Evolutionary conservation across 2,797 vertebrate genomes (phyloP), one percentile per base, ranked within the genome.

Genomic region (Spinibarbus caldwelli): DNA sequence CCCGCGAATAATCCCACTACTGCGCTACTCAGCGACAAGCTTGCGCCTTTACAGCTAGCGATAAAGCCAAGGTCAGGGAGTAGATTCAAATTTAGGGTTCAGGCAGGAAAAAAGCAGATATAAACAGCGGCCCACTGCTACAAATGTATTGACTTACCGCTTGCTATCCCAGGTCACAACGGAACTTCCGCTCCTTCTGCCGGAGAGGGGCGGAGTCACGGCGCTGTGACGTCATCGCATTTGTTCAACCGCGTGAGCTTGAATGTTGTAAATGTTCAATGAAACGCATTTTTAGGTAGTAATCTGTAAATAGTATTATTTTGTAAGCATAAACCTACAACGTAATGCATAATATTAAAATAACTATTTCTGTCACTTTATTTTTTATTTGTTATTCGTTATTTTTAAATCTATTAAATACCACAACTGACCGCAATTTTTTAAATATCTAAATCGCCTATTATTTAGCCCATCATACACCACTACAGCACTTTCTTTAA

Each of bases 131-230:
- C 92, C 93, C 90, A 72, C 38, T 75, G 8, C 73, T 10, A 89
- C 34, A 90, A 77, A 93, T 83, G 66, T 89, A 91, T 88, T 86
- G 92, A 95, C 95, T 96, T 92, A 95, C 95, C 95, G 91, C 90
- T 94, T 88, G 93, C 94, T 94, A 92, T 94, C 93, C 93, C 93
- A 93, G 93, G 93, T 95, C 93, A 92, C 92, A 93, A 90, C 94
- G 93, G 93, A 94, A 95, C 94, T 96, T 95, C 95, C 95, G 94
- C 90, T 94, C 89, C 91, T 92, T 88, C 86, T 91, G 85, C 86
- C 87, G 85, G 85, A 89, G 88, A 87, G 90, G 90, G 95, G 93
- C 90, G 93, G 91, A 85, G 75, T 12, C 29, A 79, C 1, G 0
- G 1, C 75, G 38, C 10, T 0, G 21, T 31, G 87, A 91, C 83